Evolutionary conservation across 1,140 invertebrate species (phyloP), one percentile per base, ranked within the genome.

Genomic region (Brachionus sp.): DNA sequence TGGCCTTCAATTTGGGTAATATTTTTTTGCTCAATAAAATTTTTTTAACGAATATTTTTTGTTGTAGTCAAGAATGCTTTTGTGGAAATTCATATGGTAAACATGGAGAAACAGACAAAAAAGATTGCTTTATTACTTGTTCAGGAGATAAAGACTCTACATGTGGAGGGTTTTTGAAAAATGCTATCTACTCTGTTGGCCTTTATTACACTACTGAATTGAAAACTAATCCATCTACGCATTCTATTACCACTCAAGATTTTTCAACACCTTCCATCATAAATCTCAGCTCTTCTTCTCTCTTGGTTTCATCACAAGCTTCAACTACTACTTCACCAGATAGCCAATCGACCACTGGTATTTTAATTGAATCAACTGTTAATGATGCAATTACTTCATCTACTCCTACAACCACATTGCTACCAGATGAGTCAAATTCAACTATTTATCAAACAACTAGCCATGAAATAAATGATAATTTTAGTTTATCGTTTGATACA

Each of bases 1-100:
- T 80, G 77, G 77, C 13, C 50, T 80, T 12, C 77, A 80, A 66
- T 80, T 80, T 39, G 77, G 77, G 70, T 75, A 75, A 42, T 25
- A 23, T 46, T 75, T n/a, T 23, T 75, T 46, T 46, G 44, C 10
- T 19, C 33, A 1, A 10, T 5, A 10, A 35, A 42, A 39, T 39
- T 9, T 29, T 29, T 66, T 13, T 29, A 33, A 5, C 42, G 0
- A 39, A 5, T 44, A 39, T 16, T 73, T n/a, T 62, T 62, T 19
- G 6, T 46, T 46, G 12, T 29, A 75, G 70, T 5, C 50, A 35
- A 37, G 77, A 80, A n/a, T 80, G 77, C 13, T 80, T 35, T 25
- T 80, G 77, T 13, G 77, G 77, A 23, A 57, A 80, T 19, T 62
- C 33, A 19, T 80, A 39, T 44, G 77, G 77, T 33, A 80, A 80